Base-by-base conservation (phyloP, 2,888 invertebrate species). In the Watsonalla cultraria region DNA sequence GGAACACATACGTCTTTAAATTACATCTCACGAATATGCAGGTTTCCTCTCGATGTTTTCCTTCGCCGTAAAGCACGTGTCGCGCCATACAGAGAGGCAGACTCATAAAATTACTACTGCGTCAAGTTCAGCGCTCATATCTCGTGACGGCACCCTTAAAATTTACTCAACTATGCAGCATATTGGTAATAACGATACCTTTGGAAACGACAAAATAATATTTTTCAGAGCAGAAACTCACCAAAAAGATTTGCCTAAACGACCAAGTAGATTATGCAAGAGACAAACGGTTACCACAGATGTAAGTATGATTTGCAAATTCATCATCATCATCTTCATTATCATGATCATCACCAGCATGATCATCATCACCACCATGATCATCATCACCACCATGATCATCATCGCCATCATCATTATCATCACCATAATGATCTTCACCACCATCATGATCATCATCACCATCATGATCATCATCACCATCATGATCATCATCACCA, bases 341-440 rank as follows among this genome's bases (percentile, higher is more conserved):
- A 57, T 48, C 47, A 52, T 8, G 15, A 47, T 24, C 33, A 33
- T 46, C 33, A 13, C 15, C 15, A 59, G 5, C 52, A 54, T 24
- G 42, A 34, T 37, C 50, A 55, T 34, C 39, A 50, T 35, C 37
- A 35, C 34, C 8, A 45, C 53, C 48, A 9, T 37, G 15, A 39
- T 47, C 6, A 53, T 48, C 58, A 55, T 51, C 54, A 60, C 50
- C 54, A 61, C 33, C 51, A 64, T 45, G 46, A 57, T 34, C 57
- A 57, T 13, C 54, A 64, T 55, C 52, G 59, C 34, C 52, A 51
- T 55, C 60, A 67, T 11, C 54, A 66, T 53, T 64, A 65, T 51
- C 57, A 67, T 45, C 55, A 59, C 47, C 65, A 70, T n/a, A n/a
- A n/a, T n/a, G n/a, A n/a, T n/a, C n/a, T n/a, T n/a, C n/a, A n/a